Base-by-base conservation (phyloP, 1,140 invertebrate genomes). In the Campodea augens region DNA sequence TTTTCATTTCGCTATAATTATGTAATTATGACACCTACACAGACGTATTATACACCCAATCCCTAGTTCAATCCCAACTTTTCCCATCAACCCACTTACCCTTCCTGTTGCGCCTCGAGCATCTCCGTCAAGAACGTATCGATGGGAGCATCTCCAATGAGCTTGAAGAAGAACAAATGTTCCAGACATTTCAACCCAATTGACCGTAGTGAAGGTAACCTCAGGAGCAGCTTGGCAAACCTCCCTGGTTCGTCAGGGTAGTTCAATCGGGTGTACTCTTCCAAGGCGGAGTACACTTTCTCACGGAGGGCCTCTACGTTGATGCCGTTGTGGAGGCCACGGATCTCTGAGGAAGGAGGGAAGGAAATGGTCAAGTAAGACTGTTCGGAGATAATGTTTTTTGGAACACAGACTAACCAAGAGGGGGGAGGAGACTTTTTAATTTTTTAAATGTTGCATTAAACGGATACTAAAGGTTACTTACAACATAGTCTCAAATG, bases 101-200 rank as follows among this genome's bases (percentile, higher is more conserved):
- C n/a, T n/a, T n/a, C n/a, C n/a, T n/a, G n/a, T n/a, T n/a, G 65
- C 36, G 69, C 69, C 53, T 80, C 75, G 24, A 83, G 62, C 64
- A 78, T 74, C 52, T 82, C 75, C 48, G 71, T 70, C 45, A 82
- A 70, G 59, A 77, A 80, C n/a, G 65, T 69, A 50, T 77, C 72
- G 51, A 82, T 72, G 38, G 69, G 73, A 41, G 69, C 70, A 51
- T 91, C 85, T 27, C 76, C 81, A 51, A 90, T 81, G 29, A 95
- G 69, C 59, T 86, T 81, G 68, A 90, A 92, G 69, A 90, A 92
- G 69, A 93, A 97, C 37, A 96, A 69, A 66, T 95, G 86, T 61
- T 97, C 90, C 53, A 87, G 69, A 66, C 91, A 95, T 66, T 96
- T 96, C 15, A 97, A 72, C 24, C 86, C 91, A 56, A 97, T 96